Conservation (phyloP, 2,888 invertebrate genomes). For the Eilema griseolum region DNA sequence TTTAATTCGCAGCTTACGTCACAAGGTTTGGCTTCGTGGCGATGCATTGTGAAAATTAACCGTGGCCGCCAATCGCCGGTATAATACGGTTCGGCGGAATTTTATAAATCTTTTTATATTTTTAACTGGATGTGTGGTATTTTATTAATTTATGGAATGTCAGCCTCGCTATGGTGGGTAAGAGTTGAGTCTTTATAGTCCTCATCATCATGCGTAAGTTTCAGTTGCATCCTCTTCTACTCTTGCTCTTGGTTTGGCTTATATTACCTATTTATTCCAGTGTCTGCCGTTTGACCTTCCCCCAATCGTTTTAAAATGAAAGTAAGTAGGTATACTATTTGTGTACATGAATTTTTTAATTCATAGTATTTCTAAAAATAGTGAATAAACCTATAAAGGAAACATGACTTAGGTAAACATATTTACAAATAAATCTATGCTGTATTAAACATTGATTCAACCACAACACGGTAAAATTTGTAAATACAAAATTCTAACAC, state of each 20-base stretch:
- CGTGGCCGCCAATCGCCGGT: slow-evolving; percentile 29
- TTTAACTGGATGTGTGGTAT: neutral
- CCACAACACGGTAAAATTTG: neutral
- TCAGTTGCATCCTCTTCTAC: too few species aligned
- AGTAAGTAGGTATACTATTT: too few species aligned
- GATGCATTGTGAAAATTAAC: slow-evolving; percentile 36
- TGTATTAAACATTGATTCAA: neutral
- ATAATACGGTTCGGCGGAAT: slow-evolving; percentile 25
- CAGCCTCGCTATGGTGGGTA: neutral
- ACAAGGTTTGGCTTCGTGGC: slow-evolving; percentile 23
- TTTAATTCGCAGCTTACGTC: slow-evolving; percentile 41
- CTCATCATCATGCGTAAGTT: neutral
- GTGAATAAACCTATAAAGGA: too few species aligned
- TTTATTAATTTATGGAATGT: neutral
- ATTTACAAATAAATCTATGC: neutral
- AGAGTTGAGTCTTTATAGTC: neutral
- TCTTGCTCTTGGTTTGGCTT: too few species aligned
- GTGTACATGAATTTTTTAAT: too few species aligned
- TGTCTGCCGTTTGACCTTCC: too few species aligned
- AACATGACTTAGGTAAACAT: too few species aligned
- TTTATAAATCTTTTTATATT: slow-evolving; percentile 25
- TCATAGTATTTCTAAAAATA: too few species aligned
- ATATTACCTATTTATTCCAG: too few species aligned
- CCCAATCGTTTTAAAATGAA: too few species aligned
- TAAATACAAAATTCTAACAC: slow-evolving; percentile 4